Conservation (phyloP, 2,113 vertebrate species). For the Trachemys scripta region DNA sequence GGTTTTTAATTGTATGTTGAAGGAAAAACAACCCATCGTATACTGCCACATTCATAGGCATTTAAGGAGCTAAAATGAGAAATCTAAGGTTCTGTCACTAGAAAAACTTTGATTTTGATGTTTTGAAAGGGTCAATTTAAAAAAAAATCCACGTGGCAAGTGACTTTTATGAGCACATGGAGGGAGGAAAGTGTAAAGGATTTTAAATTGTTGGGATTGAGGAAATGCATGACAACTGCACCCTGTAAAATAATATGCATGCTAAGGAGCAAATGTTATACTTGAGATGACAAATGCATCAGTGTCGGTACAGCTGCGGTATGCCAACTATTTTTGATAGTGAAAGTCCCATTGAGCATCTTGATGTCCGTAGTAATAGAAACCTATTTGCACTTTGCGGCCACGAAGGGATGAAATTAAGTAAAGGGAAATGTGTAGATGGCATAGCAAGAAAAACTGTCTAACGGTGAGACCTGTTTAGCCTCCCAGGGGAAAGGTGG, state of each 20-base stretch:
- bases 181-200: constrained; percentile 24
- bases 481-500: background rate
- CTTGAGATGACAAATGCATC: constrained; percentile 63
- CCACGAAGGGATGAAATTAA: background rate
- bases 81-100: background rate
- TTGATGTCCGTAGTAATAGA: background rate
- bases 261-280: constrained; percentile 54
- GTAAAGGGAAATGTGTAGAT: background rate
- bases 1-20: background rate
- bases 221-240: constrained; percentile 41
- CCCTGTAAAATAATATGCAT: constrained; percentile 55
- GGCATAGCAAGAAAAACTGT: background rate
- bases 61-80: background rate
- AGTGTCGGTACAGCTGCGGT: constrained; percentile 35
- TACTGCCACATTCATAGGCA: background rate
- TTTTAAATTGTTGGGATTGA: background rate
- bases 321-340: background rate
- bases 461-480: background rate
- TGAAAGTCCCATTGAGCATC: accelerated
- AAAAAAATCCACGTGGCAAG: background rate
- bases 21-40: background rate
- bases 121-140: background rate
- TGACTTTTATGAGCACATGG: constrained; percentile 43
- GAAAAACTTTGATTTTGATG: background rate
- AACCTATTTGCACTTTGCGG: background rate